A percentile compares a stretch with the other conserved stretches of the same genome.
Conservation (phyloP, 2,888 invertebrate genomes). For the Lithophane socia region DNA sequence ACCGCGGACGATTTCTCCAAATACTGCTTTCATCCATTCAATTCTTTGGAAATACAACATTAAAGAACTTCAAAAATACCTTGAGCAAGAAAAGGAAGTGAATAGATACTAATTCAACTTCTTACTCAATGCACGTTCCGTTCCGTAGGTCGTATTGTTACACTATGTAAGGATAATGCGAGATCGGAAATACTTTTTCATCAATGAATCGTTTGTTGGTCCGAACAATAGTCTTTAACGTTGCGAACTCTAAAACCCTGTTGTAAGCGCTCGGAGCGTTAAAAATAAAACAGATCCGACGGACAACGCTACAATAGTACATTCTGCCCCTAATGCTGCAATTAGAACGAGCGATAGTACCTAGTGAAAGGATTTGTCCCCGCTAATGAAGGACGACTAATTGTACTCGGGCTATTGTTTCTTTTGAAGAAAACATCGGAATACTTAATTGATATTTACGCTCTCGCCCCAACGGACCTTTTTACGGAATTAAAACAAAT, state of each 20-base stretch:
- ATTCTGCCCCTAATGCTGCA: constrained; percentile 84
- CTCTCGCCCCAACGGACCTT: constrained; percentile 69
- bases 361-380: constrained; percentile 85
- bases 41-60: constrained; percentile 24
- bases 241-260: constrained; percentile 71
- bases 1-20: constrained; percentile 8
- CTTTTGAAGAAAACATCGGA: constrained; percentile 73
- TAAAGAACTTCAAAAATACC: constrained; percentile 29
- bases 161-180: constrained; percentile 52
- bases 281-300: constrained; percentile 82
- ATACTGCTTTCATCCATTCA: constrained; percentile 6
- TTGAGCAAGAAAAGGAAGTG: constrained; percentile 32
- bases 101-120: constrained; percentile 59
- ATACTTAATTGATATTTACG: constrained; percentile 80
- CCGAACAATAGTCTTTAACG: constrained; percentile 73
- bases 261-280: constrained; percentile 77
- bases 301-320: constrained; percentile 82
- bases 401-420: constrained; percentile 74
- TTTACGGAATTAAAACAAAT: constrained; percentile 76
- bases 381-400: constrained; percentile 85
- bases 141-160: constrained; percentile 48
- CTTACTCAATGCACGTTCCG: constrained; percentile 43
- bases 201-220: constrained; percentile 69
- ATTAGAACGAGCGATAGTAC: constrained; percentile 81
- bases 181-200: constrained; percentile 66